Evolutionary conservation across 2,797 vertebrate genomes (phyloP).

Genomic region (Sciaenops ocellatus): DNA sequence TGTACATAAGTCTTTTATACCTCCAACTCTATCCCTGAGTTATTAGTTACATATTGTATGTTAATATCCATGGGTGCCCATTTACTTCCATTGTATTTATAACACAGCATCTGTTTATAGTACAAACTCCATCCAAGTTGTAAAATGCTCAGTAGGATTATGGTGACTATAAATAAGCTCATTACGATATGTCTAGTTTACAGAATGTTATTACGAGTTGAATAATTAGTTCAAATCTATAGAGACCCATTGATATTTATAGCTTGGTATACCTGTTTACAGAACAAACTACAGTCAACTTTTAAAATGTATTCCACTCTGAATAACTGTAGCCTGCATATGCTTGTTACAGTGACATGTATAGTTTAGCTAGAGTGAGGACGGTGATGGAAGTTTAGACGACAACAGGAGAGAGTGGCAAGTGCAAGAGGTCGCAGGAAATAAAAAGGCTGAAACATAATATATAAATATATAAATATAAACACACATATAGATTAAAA

Average conservation of each 20-base stretch:
- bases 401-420: no score
- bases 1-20: not conserved
- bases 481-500: conserved; percentile 21
- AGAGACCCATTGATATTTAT: no score
- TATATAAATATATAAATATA: not conserved
- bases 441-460: no score
- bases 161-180: not conserved
- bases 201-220: no score
- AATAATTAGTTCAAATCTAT: no score
- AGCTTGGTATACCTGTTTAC: no score
- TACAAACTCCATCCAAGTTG: not conserved
- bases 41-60: no score
- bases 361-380: not conserved
- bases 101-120: not conserved
- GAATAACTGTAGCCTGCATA: no score
- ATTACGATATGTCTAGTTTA: not conserved
- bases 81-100: not conserved
- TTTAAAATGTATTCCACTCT: no score
- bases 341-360: not conserved
- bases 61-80: not conserved
- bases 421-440: no score
- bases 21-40: no score
- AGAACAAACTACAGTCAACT: no score
- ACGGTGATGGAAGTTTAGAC: not conserved
- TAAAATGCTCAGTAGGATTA: not conserved